phyloP scores from a whole-genome alignment of 2,797 vertebrate species.

The Epinephelus coioides region DNA sequence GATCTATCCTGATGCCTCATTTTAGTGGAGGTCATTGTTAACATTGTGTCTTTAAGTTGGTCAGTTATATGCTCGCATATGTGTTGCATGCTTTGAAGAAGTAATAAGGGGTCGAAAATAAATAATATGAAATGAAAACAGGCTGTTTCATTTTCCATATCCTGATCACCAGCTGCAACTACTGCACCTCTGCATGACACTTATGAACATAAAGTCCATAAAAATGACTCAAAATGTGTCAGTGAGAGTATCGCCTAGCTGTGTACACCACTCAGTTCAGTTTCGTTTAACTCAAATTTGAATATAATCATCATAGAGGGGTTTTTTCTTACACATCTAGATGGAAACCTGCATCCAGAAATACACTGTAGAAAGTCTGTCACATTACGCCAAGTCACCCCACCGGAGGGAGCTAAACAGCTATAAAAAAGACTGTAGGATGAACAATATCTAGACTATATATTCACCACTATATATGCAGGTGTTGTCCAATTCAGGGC shows the following conservation, averaged over 20 bases:
- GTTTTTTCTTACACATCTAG: background rate
- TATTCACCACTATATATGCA: background rate
- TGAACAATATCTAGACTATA: background rate
- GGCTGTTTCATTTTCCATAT: background rate
- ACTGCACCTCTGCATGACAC: background rate
- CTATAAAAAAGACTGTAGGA: background rate
- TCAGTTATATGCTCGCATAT: background rate
- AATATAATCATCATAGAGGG: background rate
- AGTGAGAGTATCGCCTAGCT: background rate
- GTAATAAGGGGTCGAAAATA: background rate
- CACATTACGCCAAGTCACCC: background rate
- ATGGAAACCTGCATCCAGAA: background rate
- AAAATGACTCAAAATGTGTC: background rate
- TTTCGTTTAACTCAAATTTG: background rate
- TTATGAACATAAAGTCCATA: background rate
- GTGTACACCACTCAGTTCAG: background rate
- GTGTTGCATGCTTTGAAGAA: background rate
- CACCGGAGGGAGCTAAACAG: conserved; percentile 18
- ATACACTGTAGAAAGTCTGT: background rate
- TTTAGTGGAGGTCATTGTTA: background rate
- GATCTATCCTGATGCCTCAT: no score
- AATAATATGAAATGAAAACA: background rate
- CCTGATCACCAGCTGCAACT: background rate
- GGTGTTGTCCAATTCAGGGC: background rate
- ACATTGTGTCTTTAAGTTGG: background rate